phyloP scores from a whole-genome alignment of 2,113 vertebrate genomes.

The Motacilla alba region DNA sequence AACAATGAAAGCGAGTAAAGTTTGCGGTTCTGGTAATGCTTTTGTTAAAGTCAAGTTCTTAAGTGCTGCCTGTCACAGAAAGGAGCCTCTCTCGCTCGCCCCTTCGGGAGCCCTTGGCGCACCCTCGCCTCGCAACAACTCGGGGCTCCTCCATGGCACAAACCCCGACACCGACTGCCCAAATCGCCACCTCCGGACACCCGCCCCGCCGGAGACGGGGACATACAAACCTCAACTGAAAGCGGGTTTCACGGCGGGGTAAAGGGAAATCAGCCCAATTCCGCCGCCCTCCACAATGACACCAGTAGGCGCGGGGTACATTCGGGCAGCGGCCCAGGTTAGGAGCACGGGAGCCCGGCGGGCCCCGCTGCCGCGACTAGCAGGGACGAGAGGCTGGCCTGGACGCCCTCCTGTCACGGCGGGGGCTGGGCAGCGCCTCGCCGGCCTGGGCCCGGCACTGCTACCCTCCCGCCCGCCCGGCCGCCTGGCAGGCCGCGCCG shows the following conservation, averaged over 20 bases:
- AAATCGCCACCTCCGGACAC: not conserved
- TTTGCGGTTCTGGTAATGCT: not conserved
- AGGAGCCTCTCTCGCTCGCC: not conserved
- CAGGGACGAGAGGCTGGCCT: not conserved
- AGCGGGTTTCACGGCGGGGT: not conserved
- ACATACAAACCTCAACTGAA: not conserved
- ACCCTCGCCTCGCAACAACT: not conserved
- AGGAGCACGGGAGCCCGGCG: not conserved
- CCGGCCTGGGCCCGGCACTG: not conserved
- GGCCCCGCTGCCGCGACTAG: not conserved
- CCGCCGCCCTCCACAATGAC: not conserved
- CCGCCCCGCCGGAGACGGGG: not conserved
- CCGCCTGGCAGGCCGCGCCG: conserved; percentile 16
- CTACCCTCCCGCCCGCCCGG: not conserved
- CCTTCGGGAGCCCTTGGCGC: not conserved
- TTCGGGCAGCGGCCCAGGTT: not conserved
- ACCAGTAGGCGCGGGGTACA: not conserved
- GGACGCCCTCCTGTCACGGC: not conserved
- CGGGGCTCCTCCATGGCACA: not conserved
- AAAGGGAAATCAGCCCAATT: not conserved
- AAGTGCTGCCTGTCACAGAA: not conserved
- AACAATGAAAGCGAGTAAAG: conserved; percentile 5
- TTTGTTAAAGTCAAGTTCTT: not conserved
- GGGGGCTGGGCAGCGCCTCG: not conserved
- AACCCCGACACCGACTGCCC: not conserved